phyloP scores from a whole-genome alignment of 2,797 vertebrate species.

The Buceros bicornis region DNA sequence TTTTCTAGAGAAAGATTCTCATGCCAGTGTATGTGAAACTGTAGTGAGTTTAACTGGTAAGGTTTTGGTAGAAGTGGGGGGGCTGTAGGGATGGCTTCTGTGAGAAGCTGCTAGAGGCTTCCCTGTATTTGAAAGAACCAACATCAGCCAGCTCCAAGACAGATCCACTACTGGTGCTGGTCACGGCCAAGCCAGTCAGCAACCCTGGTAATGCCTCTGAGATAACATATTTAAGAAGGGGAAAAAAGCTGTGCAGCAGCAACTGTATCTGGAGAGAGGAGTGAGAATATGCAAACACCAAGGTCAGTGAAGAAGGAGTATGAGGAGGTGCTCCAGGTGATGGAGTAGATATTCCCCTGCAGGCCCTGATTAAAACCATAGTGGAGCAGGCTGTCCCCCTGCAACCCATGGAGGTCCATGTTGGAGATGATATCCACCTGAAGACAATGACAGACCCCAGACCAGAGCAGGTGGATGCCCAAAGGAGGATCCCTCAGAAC shows the following conservation, averaged over 20 bases:
- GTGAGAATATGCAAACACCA: neutral
- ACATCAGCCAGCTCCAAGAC: neutral
- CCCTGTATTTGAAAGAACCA: neutral
- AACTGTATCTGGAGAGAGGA: neutral
- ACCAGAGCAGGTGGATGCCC: neutral
- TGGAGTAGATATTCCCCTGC: neutral
- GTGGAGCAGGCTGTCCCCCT: neutral
- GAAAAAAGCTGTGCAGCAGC: neutral
- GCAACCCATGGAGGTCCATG: neutral
- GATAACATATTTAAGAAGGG: neutral
- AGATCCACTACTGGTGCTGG: too few species aligned
- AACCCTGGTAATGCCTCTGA: neutral
- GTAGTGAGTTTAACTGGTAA: neutral
- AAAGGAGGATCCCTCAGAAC: neutral
- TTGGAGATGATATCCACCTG: neutral
- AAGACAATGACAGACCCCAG: rapidly evolving
- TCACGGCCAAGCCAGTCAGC: neutral
- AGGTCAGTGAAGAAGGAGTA: neutral
- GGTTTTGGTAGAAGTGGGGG: neutral
- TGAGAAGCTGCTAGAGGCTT: neutral
- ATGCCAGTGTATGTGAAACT: neutral
- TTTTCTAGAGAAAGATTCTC: neutral
- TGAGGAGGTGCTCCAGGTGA: neutral
- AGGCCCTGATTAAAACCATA: too few species aligned
- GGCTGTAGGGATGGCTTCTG: neutral